These are phyloP conservation scores for Papilio elwesi DNA, from an alignment of 2,888 invertebrate species.

Conservation along the genomic window DNA sequence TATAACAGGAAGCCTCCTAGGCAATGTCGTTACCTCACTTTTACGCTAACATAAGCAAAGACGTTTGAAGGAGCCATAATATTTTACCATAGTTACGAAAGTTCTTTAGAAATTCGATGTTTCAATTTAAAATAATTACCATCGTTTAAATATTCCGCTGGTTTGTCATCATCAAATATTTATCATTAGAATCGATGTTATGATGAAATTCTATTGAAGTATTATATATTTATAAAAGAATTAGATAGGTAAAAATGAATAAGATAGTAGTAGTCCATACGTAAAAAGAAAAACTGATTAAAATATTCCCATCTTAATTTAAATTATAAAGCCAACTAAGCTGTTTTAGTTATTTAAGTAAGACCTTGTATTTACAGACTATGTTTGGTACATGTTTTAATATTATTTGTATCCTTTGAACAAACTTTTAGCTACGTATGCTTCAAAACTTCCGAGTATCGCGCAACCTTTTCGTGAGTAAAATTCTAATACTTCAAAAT, in stretches of 20 bases:
- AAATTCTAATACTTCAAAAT: constrained; percentile 69
- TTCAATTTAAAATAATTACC: neutral
- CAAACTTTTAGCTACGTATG: constrained; percentile 38
- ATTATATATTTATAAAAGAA: too few species aligned
- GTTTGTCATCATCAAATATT: too few species aligned
- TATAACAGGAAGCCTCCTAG: constrained; percentile 20
- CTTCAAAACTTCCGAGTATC: constrained; percentile 40
- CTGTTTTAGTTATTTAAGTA: neutral
- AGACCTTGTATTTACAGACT: constrained; percentile 12
- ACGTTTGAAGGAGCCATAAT: constrained; percentile 3
- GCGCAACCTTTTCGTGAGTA: constrained; percentile 36
- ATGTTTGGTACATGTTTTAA: constrained; percentile 26
- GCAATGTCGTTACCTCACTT: constrained; percentile 18
- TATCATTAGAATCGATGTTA: too few species aligned
- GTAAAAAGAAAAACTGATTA: too few species aligned
- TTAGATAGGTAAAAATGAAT: too few species aligned
- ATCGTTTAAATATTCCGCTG: too few species aligned
- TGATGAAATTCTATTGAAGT: too few species aligned
- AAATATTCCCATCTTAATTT: too few species aligned
- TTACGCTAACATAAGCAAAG: neutral
- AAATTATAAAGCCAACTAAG: neutral
- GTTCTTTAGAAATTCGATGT: neutral
- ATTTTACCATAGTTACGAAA: constrained; percentile 17
- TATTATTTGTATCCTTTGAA: constrained; percentile 36
- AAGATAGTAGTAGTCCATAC: too few species aligned